These are phyloP conservation scores for Siphonodentalium dalli DNA, from an alignment of 2,888 invertebrate species.

Conservation along the genomic window DNA sequence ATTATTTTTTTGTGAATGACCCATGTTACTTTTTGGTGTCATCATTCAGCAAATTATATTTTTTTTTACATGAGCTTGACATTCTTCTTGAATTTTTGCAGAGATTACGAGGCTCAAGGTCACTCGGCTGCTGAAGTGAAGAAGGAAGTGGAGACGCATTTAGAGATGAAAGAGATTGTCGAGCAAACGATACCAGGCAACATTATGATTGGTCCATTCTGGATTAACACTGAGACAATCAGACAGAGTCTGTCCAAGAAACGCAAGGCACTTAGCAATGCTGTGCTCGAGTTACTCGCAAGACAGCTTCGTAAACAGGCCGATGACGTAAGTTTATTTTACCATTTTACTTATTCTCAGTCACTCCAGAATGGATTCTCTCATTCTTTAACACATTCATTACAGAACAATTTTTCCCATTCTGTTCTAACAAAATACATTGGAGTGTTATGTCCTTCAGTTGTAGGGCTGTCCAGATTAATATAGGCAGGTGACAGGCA, in stretches of 20 bases:
- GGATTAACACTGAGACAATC: constrained; percentile 74
- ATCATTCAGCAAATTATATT: too few relatives aligned
- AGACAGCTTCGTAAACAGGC: constrained; percentile 74
- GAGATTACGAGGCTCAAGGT: constrained; percentile 67
- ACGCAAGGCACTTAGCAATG: constrained; percentile 74
- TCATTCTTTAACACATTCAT: too few relatives aligned
- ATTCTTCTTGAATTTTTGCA: constrained; percentile 21
- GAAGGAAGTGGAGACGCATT: constrained; percentile 74
- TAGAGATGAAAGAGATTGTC: constrained; percentile 74
- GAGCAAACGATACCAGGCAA: constrained; percentile 75
- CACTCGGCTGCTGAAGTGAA: constrained; percentile 76
- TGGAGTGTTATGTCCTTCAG: too few relatives aligned
- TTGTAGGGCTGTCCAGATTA: too few relatives aligned
- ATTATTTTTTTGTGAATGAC: too few relatives aligned
- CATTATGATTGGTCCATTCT: constrained; percentile 82
- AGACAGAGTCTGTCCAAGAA: constrained; percentile 76
- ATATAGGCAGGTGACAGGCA: too few relatives aligned
- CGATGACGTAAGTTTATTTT: constrained; percentile 70
- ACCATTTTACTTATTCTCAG: background rate
- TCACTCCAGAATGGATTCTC: too few relatives aligned
- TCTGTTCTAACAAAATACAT: too few relatives aligned
- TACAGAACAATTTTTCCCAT: too few relatives aligned
- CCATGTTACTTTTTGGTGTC: too few relatives aligned
- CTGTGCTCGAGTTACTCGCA: constrained; percentile 77
- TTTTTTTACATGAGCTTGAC: too few relatives aligned